Percentiles rank a stretch among this genome's conserved stretches.
Evolutionary conservation across 2,113 vertebrate genomes (phyloP).

Genomic region (Amblyopsis rosae): DNA sequence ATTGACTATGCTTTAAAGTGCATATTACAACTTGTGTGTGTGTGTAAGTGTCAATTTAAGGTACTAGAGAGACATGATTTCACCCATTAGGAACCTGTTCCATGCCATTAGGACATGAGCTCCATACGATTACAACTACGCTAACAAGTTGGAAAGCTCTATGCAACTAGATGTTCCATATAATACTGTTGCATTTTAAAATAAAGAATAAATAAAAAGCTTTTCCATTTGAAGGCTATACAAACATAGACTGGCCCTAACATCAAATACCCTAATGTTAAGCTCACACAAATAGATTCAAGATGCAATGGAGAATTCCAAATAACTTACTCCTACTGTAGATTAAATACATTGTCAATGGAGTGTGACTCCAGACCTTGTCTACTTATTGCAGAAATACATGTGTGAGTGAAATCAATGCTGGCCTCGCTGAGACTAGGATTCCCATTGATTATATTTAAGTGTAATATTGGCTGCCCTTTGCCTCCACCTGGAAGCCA

Average conservation of each 20-base stretch:
- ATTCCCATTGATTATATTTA: constrained; percentile 53
- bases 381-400: constrained; percentile 19
- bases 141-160: constrained; percentile 52
- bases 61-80: constrained; percentile 31
- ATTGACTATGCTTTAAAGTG: constrained; percentile 32
- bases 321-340: constrained; percentile 31
- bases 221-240: constrained; percentile 37
- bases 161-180: constrained; percentile 9
- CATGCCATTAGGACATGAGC: constrained; percentile 49
- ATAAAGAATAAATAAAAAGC: constrained; percentile 9
- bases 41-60: constrained; percentile 12
- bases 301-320: constrained; percentile 43
- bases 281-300: constrained; percentile 35
- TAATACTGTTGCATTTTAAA: not conserved
- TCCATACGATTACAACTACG: constrained; percentile 55
- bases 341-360: constrained; percentile 39
- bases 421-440: constrained; percentile 20
- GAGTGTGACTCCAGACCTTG: constrained; percentile 13
- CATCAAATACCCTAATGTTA: constrained; percentile 47
- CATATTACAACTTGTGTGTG: constrained; percentile 24
- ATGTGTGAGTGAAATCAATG: constrained; percentile 28
- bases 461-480: constrained; percentile 42
- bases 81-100: constrained; percentile 45
- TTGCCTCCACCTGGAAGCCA: constrained; percentile 10
- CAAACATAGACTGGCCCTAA: constrained; percentile 29